phyloP scores from a whole-genome alignment of 2,888 invertebrate genomes.

The Spisula subtruncata region DNA sequence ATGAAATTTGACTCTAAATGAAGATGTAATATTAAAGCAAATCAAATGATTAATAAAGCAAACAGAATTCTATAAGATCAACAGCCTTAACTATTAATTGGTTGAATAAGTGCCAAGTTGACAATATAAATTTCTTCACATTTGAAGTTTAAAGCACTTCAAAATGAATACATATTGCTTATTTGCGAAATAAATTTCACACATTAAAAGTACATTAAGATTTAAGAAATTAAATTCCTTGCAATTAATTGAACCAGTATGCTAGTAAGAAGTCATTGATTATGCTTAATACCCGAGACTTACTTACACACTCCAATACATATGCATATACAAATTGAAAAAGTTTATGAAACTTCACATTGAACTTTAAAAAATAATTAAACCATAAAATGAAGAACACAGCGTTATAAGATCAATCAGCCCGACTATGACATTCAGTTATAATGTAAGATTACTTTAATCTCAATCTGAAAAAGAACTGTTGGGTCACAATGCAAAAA shows the following conservation, averaged over 20 bases:
- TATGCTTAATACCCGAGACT: background rate
- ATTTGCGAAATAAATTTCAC: background rate
- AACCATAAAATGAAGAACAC: background rate
- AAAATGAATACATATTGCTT: background rate
- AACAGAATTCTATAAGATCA: background rate
- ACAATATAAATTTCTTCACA: background rate
- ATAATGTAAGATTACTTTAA: background rate
- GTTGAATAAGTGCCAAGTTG: slow-evolving; percentile 8
- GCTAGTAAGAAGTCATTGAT: background rate
- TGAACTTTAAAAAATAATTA: background rate
- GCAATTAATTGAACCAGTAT: background rate
- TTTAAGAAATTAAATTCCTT: background rate
- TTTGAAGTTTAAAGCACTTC: background rate
- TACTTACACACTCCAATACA: background rate
- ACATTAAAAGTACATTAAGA: slow-evolving; percentile 7
- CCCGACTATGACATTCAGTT: background rate
- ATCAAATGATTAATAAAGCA: background rate
- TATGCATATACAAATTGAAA: slow-evolving; percentile 1
- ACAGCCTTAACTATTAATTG: background rate
- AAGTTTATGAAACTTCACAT: background rate
- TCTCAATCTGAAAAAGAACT: background rate
- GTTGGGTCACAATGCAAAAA: background rate
- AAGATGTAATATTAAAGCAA: too few species aligned
- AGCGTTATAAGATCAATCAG: background rate
- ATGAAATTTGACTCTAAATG: too few species aligned